A percentile compares a stretch with the other conserved stretches of the same genome.
Evolutionary conservation across 2,888 invertebrate genomes (phyloP).

Genomic region (Idaea aversata): DNA sequence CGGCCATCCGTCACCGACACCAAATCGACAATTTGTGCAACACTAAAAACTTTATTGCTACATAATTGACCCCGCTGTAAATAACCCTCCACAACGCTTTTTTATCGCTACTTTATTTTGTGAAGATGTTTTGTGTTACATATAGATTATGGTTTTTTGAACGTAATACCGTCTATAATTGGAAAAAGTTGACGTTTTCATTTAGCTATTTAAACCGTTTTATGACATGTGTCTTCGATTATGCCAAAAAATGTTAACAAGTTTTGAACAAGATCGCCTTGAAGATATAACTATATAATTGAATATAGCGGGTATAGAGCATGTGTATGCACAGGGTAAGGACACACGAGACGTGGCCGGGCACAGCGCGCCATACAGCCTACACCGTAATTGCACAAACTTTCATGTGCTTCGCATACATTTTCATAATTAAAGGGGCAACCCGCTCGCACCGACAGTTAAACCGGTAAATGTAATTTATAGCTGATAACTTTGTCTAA

Average conservation of each 20-base stretch:
- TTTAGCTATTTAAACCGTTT: not conserved
- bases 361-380: conserved; percentile 53
- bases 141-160: not conserved
- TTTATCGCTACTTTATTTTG: conserved; percentile 50
- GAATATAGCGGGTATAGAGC: conserved; percentile 55
- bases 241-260: conserved; percentile 26
- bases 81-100: conserved; percentile 54
- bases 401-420: conserved; percentile 79
- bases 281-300: conserved; percentile 66
- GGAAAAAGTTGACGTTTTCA: not conserved
- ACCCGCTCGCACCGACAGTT: conserved; percentile 69
- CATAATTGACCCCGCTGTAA: conserved; percentile 75
- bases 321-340: conserved; percentile 60
- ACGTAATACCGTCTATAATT: not conserved
- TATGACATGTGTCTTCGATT: not conserved
- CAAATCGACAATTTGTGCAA: conserved; percentile 78
- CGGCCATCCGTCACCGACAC: conserved; percentile 75
- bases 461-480: conserved; percentile 61
- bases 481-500: conserved; percentile 48
- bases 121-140: conserved; percentile 5
- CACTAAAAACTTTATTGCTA: conserved; percentile 77
- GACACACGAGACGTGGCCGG: conserved; percentile 46
- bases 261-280: conserved; percentile 54
- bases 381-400: conserved; percentile 75
- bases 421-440: conserved; percentile 78